These are phyloP conservation scores for Pelecanus crispus DNA, from an alignment of 2,113 vertebrate genomes.

Conservation along the genomic window DNA sequence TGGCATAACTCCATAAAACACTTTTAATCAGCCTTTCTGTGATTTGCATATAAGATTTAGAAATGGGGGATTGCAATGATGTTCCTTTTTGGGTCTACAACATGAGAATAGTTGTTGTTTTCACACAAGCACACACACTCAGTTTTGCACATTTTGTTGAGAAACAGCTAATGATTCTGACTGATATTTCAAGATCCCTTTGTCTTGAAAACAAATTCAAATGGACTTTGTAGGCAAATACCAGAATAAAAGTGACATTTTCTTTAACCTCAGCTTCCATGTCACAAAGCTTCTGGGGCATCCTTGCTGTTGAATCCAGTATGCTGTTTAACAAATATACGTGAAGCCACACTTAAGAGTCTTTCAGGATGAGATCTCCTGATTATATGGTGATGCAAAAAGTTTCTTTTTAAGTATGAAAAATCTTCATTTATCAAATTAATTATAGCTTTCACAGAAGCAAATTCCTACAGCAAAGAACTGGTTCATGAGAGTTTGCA, in stretches of 20 bases:
- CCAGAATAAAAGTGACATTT: background rate
- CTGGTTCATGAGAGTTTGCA: background rate
- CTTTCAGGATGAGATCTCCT: background rate
- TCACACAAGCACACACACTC: background rate
- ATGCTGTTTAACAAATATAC: background rate
- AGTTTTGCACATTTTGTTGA: background rate
- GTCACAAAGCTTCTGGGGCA: background rate
- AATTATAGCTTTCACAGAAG: background rate
- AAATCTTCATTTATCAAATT: background rate
- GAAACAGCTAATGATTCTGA: background rate
- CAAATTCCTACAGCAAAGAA: background rate
- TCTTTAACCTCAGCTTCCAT: background rate
- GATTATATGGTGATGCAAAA: background rate
- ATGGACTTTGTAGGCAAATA: background rate
- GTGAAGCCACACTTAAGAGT: background rate
- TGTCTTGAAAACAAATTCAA: background rate
- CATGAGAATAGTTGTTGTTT: background rate
- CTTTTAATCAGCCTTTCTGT: background rate
- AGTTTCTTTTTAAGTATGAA: background rate
- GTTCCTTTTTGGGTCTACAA: background rate
- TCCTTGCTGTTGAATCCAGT: background rate
- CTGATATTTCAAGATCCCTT: background rate
- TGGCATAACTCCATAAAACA: background rate
- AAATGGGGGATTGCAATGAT: background rate
- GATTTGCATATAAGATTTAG: background rate